Base-by-base conservation (phyloP, 2,113 vertebrate species). In the Sus scrofa region DNA sequence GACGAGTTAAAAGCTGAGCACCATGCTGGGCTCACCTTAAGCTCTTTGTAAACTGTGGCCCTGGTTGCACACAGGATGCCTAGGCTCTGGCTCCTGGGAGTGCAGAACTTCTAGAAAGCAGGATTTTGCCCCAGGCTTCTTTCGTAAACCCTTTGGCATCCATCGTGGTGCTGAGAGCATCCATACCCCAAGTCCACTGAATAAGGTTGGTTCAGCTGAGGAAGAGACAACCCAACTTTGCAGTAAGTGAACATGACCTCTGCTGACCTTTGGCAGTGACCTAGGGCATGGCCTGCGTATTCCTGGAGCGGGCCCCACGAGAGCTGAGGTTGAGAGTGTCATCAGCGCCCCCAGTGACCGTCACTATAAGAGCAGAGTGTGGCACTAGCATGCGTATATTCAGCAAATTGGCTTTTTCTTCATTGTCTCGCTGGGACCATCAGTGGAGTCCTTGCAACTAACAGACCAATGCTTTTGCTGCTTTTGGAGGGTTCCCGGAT, bases 271-370 rank as follows among this genome's bases (percentile, higher is more conserved):
- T 4, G n/a, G 26, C 27, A 20, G 3, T 19, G 14, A 65, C 22
- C 8, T 34, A 2, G 2, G n/a, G 20, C 2, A 1, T 12, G 34
- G 27, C 50, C 7, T 2, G 22, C 3, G 19, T 7, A 3, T 18
- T 16, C 8, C 6, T 11, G 26, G 30, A 0, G 16, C 4, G 10
- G 7, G 16, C 7, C 37, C 2, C 13, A 10, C 4, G 26, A 52
- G 75, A n/a, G 54, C 19, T 11, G 7, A n/a, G 52, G 32, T 2
- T 0, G 2, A 68, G 13, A 63, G 26, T 3, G 13, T 73, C 37
- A 14, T 12, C 39, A 26, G 52, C 20, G 8, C 52, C 9, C 4
- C 6, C 27, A 13, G 39, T 16, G 60, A 18, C 9, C 2, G 15
- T 37, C 44, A 22, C 30, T 11, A 10, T 0, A 52, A 19, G 19